Evolutionary conservation across 2,797 vertebrate species (phyloP).

Genomic region (Telmatherina bonti): DNA sequence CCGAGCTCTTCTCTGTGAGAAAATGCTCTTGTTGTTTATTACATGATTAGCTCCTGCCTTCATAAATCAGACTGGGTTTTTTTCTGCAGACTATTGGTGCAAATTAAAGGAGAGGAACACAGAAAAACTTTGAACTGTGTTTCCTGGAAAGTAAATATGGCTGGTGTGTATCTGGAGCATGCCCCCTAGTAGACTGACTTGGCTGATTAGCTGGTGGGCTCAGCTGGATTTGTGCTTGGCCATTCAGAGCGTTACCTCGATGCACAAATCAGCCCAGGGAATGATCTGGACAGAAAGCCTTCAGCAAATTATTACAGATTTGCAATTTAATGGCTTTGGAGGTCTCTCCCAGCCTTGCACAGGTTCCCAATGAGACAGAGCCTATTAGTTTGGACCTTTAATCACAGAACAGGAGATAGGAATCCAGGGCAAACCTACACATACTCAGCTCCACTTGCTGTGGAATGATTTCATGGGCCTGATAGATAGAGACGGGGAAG

Average conservation of each 20-base stretch:
- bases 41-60: conserved; percentile 14
- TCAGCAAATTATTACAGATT: conserved; percentile 85
- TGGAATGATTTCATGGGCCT: conserved; percentile 65
- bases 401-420: conserved; percentile 81
- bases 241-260: conserved; percentile 67
- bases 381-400: conserved; percentile 84
- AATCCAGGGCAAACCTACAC: conserved; percentile 70
- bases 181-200: conserved; percentile 50
- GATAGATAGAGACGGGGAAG: conserved; percentile 57
- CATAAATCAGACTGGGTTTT: conserved; percentile 29
- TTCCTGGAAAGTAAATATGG: conserved; percentile 51
- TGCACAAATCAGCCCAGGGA: conserved; percentile 76
- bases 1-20: not conserved
- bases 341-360: conserved; percentile 75
- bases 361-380: conserved; percentile 79
- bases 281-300: conserved; percentile 79
- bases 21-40: conserved; percentile 5
- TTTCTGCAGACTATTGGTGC: conserved; percentile 6
- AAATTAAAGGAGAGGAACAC: conserved; percentile 30
- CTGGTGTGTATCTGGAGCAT: conserved; percentile 22
- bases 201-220: conserved; percentile 62
- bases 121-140: conserved; percentile 24
- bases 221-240: conserved; percentile 74
- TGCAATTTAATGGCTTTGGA: conserved; percentile 86
- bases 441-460: conserved; percentile 48